Conservation (phyloP, 2,888 invertebrate genomes). For the Amitus sp. region DNA sequence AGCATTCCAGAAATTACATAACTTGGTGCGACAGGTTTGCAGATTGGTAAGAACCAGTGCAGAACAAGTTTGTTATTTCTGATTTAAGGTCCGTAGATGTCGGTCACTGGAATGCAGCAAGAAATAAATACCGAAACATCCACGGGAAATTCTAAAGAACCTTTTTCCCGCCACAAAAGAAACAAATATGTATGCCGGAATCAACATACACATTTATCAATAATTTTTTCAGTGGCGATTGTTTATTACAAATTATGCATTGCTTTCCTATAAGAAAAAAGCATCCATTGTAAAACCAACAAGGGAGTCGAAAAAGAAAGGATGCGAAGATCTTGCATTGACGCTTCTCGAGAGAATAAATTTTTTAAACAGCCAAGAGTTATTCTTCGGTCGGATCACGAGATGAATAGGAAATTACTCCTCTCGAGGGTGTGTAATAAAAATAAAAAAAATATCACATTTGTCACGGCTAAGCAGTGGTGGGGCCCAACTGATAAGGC, state of each 20-base stretch:
- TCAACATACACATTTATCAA: not conserved
- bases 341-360: constrained; percentile 30
- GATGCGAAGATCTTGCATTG: constrained; percentile 1
- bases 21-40: no score
- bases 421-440: constrained; percentile 28
- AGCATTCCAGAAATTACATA: no score
- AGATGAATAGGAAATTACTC: constrained; percentile 44
- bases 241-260: not conserved
- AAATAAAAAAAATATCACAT: constrained; percentile 40
- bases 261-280: no score
- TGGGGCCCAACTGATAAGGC: no score
- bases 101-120: constrained; percentile 19
- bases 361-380: constrained; percentile 36
- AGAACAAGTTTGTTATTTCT: no score
- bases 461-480: constrained; percentile 44
- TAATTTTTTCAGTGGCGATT: not conserved
- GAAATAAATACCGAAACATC: constrained; percentile 25
- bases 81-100: no score
- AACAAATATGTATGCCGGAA: constrained; percentile 3
- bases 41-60: no score
- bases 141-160: constrained; percentile 16
- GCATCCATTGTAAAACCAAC: not conserved
- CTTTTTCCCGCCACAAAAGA: constrained; percentile 9
- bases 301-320: not conserved
- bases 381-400: constrained; percentile 33